phyloP scores from a whole-genome alignment of 2,888 invertebrate species.

The Morpho deidamia region DNA sequence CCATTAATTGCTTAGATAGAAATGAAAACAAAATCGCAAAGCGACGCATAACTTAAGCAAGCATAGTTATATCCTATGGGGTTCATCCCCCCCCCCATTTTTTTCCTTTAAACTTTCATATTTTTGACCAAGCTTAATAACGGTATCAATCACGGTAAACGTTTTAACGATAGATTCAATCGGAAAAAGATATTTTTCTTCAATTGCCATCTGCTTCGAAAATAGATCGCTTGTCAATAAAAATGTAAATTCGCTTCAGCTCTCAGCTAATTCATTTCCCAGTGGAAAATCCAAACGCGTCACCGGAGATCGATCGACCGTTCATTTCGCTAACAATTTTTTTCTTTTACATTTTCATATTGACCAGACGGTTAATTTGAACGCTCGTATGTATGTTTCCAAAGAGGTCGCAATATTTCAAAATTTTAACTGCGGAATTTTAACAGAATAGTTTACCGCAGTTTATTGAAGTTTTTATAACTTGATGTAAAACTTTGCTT shows the following conservation, averaged over 20 bases:
- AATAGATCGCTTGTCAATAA: slow-evolving; percentile 77
- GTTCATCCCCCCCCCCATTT: no score
- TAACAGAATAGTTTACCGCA: no score
- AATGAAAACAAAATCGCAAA: no score
- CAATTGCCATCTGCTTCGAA: slow-evolving; percentile 65
- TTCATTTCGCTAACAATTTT: slow-evolving; percentile 61
- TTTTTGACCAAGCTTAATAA: neutral
- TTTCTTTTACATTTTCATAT: slow-evolving; percentile 60
- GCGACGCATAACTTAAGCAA: no score
- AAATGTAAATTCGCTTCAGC: slow-evolving; percentile 76
- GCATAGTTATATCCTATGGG: no score
- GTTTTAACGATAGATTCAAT: slow-evolving; percentile 6
- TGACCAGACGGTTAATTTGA: slow-evolving; percentile 53
- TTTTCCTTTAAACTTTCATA: neutral
- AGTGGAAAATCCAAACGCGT: slow-evolving; percentile 73
- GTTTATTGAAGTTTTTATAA: no score
- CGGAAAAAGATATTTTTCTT: slow-evolving; percentile 37
- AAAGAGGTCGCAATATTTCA: neutral
- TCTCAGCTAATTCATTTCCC: slow-evolving; percentile 75
- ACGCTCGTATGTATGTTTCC: slow-evolving; percentile 33
- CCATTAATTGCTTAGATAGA: no score
- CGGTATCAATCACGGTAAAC: neutral
- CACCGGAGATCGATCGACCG: slow-evolving; percentile 74
- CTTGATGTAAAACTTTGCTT: no score
- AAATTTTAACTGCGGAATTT: neutral